Evolutionary conservation across 2,113 vertebrate species (phyloP).

Genomic region (Hemichromis elongatus): DNA sequence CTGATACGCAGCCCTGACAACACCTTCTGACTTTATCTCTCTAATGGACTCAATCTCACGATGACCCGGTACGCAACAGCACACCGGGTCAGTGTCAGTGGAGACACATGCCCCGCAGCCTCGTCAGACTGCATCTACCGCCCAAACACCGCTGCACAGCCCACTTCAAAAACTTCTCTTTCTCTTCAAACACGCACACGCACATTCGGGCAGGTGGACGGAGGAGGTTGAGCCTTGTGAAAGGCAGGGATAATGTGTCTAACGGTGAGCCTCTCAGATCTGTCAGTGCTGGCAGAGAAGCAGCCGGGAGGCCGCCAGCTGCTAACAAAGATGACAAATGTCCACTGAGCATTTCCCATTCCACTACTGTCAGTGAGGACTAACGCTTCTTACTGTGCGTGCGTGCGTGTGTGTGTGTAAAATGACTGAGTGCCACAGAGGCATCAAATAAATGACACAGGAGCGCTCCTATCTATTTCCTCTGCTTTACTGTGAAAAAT

Average conservation of each 20-base stretch:
- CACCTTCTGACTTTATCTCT: not conserved
- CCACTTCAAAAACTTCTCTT: not conserved
- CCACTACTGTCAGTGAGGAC: slow-evolving; percentile 54
- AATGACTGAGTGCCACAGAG: slow-evolving; percentile 13
- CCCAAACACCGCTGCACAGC: not conserved
- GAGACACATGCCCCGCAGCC: not conserved
- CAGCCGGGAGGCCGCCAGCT: slow-evolving; percentile 48
- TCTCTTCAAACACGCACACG: not conserved
- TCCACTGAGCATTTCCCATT: slow-evolving; percentile 58
- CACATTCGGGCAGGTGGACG: slow-evolving; percentile 1
- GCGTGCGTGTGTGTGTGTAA: not conserved
- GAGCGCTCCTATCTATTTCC: slow-evolving; percentile 46
- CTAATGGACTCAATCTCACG: not conserved
- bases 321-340: slow-evolving; percentile 63
- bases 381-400: slow-evolving; percentile 15
- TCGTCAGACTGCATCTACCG: not conserved
- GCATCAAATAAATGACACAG: slow-evolving; percentile 55
- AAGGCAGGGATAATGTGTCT: slow-evolving; percentile 59
- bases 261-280: slow-evolving; percentile 53
- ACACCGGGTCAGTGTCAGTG: not conserved
- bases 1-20: slow-evolving; percentile 3
- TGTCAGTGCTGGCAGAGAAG: slow-evolving; percentile 57
- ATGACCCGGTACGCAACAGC: not conserved
- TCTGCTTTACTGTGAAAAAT: slow-evolving; percentile 42
- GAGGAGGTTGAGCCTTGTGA: slow-evolving; percentile 22